Conservation (phyloP, 2,797 vertebrate species). For the Anisognathus igniventris region DNA sequence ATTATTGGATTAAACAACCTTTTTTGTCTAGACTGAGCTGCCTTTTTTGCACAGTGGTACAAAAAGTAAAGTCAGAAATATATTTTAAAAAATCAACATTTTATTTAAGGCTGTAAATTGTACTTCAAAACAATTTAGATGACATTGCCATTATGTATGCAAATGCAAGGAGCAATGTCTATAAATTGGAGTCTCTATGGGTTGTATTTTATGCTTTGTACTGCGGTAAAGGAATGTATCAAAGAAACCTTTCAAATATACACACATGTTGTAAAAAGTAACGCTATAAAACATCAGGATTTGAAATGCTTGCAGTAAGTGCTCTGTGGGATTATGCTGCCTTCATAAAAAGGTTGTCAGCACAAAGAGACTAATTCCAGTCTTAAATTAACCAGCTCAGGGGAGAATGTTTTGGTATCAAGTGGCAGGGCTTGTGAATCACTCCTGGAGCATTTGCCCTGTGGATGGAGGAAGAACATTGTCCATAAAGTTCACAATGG, state of each 20-base stretch:
- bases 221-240: neutral
- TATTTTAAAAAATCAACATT: neutral
- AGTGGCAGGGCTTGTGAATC: constrained; percentile 8
- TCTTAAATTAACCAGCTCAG: constrained; percentile 41
- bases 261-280: constrained; percentile 25
- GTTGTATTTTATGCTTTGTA: constrained; percentile 33
- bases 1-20: neutral
- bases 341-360: constrained; percentile 41
- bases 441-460: constrained; percentile 1
- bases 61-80: neutral
- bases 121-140: neutral
- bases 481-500: constrained; percentile 11
- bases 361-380: constrained; percentile 42
- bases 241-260: constrained; percentile 47
- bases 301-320: constrained; percentile 22
- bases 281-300: constrained; percentile 29
- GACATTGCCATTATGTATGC: neutral
- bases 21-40: constrained; percentile 15
- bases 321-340: constrained; percentile 16
- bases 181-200: constrained; percentile 15
- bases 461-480: neutral
- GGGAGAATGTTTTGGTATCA: neutral
- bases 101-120: constrained; percentile 4
- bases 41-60: neutral
- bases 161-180: neutral